Conservation (phyloP, 2,888 invertebrate species). For the Polia nebulosa region DNA sequence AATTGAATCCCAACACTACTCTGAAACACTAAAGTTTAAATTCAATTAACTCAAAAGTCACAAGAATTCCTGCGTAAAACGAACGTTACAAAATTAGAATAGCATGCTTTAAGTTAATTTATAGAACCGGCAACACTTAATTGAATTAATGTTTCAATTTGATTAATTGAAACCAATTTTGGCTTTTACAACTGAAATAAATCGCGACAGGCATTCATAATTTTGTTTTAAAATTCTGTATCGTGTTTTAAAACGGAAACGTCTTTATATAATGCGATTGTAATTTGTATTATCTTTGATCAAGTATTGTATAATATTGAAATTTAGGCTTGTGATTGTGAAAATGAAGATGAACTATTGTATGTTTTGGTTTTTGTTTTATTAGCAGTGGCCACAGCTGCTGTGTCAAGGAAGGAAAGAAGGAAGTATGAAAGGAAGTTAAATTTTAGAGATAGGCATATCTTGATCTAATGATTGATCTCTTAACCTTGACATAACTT, state of each 20-base stretch:
- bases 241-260: slow-evolving; percentile 62
- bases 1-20: slow-evolving; percentile 23
- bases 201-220: slow-evolving; percentile 64
- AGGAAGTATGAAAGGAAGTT: background rate
- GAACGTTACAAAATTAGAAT: slow-evolving; percentile 67
- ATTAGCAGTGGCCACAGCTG: background rate
- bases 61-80: slow-evolving; percentile 53
- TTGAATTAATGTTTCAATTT: slow-evolving; percentile 72
- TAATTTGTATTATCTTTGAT: slow-evolving; percentile 46
- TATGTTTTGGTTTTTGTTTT: background rate
- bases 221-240: slow-evolving; percentile 51
- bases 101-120: slow-evolving; percentile 71
- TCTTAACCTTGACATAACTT: background rate
- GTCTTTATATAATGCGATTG: slow-evolving; percentile 28
- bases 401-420: background rate
- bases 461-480: background rate
- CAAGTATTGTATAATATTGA: background rate
- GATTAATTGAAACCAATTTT: slow-evolving; percentile 71
- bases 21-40: slow-evolving; percentile 35
- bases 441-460: background rate
- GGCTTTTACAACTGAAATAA: slow-evolving; percentile 65
- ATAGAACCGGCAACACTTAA: slow-evolving; percentile 64
- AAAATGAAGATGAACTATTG: background rate
- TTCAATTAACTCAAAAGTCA: slow-evolving; percentile 25
- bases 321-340: background rate